Evolutionary conservation across 2,888 invertebrate genomes (phyloP), one percentile per base, ranked within the genome.

Genomic region (Diaprepes abbreviatus): DNA sequence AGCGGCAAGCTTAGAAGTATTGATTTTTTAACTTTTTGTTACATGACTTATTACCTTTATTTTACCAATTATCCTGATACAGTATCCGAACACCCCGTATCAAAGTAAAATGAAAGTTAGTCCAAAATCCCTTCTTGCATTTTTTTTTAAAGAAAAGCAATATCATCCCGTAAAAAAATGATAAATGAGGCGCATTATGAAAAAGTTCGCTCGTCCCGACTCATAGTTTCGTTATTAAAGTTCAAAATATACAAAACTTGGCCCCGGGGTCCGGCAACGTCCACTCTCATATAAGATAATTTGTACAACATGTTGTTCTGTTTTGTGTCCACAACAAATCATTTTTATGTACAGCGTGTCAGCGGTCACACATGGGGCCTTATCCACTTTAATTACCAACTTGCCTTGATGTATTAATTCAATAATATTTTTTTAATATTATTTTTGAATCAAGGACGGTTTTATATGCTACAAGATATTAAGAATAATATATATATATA

Each of bases 281-380:
- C 70, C 70, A 66, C 55, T 66, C 45, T 70, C 70, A 74, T 73
- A 73, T 73, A 72, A 72, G 70, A 72, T 74, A 76, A 76, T 76
- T 74, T 75, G 73, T 69, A 64, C 76, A 76, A 76, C 70, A 77
- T 77, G 77, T 74, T 77, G 71, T 73, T 71, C 70, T 35, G 63
- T 58, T 67, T 71, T 71, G 62, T 72, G 70, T 70, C 72, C 72
- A 71, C 70, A 64, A 71, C 73, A 73, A 73, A 73, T 73, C 73
- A 73, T 68, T 73, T 73, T 73, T 71, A 72, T 72, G 64, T 69
- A 72, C 62, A 58, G 21, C 45, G 57, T 70, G 70, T 70, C 70
- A 62, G 70, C 62, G 62, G 70, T 55, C 66, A 36, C 70, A 70
- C 52, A 62, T 70, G 70, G 38, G 36, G 28, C 43, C 33, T 24